These are phyloP conservation scores for Hyles euphorbiae DNA, from an alignment of 1,140 invertebrate species.

Conservation along the genomic window DNA sequence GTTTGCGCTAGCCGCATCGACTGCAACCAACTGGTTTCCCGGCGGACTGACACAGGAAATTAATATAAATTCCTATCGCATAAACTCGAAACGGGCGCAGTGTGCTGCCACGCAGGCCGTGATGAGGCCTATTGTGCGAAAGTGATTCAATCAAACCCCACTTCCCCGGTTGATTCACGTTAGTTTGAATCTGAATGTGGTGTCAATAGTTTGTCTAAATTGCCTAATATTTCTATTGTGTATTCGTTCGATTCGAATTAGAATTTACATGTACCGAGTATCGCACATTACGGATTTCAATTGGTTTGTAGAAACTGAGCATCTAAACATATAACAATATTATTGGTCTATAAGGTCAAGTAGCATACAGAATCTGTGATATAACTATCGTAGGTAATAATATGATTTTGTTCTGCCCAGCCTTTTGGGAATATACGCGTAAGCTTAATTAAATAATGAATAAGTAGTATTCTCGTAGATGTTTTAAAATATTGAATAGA, in stretches of 20 bases:
- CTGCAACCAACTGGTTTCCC: conserved; percentile 52
- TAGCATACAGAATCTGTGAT: too few relatives aligned
- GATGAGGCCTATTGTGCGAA: conserved; percentile 59
- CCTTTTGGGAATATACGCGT: too few relatives aligned
- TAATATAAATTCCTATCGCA: conserved; percentile 69
- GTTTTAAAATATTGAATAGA: too few relatives aligned
- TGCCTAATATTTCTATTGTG: conserved; percentile 24
- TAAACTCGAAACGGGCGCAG: conserved; percentile 42
- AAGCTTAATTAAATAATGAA: too few relatives aligned
- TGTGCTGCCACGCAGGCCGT: conserved; percentile 41
- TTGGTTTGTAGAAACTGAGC: background rate
- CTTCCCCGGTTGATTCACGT: conserved; percentile 45
- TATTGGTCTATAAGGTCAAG: too few relatives aligned
- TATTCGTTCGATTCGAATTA: background rate
- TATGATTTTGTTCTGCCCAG: too few relatives aligned
- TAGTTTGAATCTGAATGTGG: conserved; percentile 44
- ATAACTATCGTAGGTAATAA: too few relatives aligned
- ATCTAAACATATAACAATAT: too few relatives aligned
- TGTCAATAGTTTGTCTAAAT: conserved; percentile 36
- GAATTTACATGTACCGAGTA: too few relatives aligned
- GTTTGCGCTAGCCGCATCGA: conserved; percentile 48
- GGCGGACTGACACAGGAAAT: conserved; percentile 58
- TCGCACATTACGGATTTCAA: background rate
- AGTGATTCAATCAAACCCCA: conserved; percentile 50
- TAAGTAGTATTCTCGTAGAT: too few relatives aligned